Conservation (phyloP, 2,888 invertebrate genomes). For the Sabatieria punctata region DNA sequence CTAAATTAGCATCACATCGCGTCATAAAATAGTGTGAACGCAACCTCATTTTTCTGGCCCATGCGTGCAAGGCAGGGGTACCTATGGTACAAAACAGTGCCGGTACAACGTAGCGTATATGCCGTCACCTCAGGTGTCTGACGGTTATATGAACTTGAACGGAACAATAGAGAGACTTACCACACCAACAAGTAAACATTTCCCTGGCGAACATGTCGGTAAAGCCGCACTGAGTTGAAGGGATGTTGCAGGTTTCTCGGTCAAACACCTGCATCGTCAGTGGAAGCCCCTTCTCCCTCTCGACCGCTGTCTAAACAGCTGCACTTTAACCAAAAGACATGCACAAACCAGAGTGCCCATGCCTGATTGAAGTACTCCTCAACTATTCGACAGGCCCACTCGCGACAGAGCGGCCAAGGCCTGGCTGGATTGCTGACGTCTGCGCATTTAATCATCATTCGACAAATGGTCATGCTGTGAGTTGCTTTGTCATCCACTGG, state of each 20-base stretch:
- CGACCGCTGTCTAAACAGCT: conserved; percentile 71
- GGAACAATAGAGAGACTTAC: too few species aligned
- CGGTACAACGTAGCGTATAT: too few species aligned
- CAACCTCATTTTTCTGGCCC: too few species aligned
- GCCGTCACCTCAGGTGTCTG: too few species aligned
- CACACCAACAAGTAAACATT: conserved; percentile 94
- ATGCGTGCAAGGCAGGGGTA: too few species aligned
- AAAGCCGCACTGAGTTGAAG: conserved; percentile 91
- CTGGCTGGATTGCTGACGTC: conserved; percentile 92
- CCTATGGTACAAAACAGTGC: too few species aligned
- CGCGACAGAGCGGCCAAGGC: conserved; percentile 53
- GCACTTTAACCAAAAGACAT: background rate
- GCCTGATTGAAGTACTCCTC: conserved; percentile 88
- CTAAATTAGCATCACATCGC: too few species aligned
- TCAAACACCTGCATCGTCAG: conserved; percentile 98
- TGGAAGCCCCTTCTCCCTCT: conserved; percentile 66
- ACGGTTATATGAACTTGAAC: too few species aligned
- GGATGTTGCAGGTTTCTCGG: conserved; percentile 77
- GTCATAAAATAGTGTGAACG: too few species aligned
- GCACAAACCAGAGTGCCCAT: conserved; percentile 11
- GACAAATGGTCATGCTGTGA: conserved; percentile 24
- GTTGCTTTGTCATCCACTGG: too few species aligned
- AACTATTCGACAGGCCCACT: conserved; percentile 88
- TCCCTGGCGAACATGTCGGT: conserved; percentile 92
- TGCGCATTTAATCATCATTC: conserved; percentile 91